These are phyloP conservation scores for Cacatua alba DNA, from an alignment of 2,113 vertebrate species.

Conservation along the genomic window DNA sequence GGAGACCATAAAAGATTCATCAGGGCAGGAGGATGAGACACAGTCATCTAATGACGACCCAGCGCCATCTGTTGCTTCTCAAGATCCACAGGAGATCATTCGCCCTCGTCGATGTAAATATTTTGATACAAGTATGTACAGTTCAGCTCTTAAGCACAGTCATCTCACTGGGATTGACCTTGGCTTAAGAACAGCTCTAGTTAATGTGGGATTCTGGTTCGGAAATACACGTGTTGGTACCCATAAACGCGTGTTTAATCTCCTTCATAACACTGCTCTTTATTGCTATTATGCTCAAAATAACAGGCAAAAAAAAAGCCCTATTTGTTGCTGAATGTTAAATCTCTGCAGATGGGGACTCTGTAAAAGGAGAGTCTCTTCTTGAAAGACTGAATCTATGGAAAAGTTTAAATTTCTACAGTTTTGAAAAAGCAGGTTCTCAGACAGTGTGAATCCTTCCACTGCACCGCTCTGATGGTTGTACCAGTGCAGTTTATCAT, in stretches of 20 bases:
- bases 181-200: background rate
- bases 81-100: constrained; percentile 87
- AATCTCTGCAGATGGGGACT: background rate
- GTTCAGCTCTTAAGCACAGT: background rate
- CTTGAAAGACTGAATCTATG: background rate
- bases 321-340: background rate
- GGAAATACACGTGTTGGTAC: background rate
- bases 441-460: background rate
- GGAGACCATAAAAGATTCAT: constrained; percentile 85
- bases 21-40: constrained; percentile 83
- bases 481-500: background rate
- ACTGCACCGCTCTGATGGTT: fast-evolving
- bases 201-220: background rate
- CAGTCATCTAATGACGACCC: constrained; percentile 85
- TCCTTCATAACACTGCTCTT: background rate
- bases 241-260: background rate
- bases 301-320: background rate
- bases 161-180: background rate
- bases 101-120: constrained; percentile 90
- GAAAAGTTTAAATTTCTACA: background rate
- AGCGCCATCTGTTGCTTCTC: constrained; percentile 81
- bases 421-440: background rate
- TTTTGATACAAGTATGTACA: constrained; percentile 89
- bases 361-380: background rate
- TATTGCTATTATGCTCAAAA: background rate